Evolutionary conservation across 2,113 vertebrate genomes (phyloP).

Genomic region (Pithys albifrons): DNA sequence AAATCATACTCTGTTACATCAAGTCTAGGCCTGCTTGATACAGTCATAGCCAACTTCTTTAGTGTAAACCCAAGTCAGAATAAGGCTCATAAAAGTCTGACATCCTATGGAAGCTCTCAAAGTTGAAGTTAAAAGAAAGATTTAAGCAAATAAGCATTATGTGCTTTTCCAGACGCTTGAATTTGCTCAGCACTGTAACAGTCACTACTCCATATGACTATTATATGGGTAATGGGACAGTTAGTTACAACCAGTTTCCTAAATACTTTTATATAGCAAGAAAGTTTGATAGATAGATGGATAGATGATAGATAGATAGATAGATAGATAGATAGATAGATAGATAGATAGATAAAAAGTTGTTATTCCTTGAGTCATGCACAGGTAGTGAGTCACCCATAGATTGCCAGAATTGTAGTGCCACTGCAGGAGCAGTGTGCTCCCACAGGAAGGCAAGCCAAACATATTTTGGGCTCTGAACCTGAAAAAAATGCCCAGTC

Average conservation of each 20-base stretch:
- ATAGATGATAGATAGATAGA: too few relatives aligned
- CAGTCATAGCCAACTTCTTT: not conserved
- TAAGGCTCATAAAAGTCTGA: not conserved
- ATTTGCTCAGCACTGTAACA: not conserved
- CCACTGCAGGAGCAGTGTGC: fast-evolving
- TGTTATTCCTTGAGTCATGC: not conserved
- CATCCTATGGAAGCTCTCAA: not conserved
- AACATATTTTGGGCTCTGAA: not conserved
- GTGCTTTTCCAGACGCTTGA: not conserved
- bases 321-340: too few relatives aligned
- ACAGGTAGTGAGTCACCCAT: not conserved
- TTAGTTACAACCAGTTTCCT: not conserved
- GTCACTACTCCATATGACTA: not conserved
- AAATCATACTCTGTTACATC: not conserved
- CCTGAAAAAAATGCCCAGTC: not conserved
- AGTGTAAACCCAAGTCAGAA: not conserved
- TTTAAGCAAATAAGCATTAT: not conserved
- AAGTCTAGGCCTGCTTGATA: not conserved
- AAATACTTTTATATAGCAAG: not conserved
- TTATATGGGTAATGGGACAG: too few relatives aligned
- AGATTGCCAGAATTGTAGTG: not conserved
- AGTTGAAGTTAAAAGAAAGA: not conserved
- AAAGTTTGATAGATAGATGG: not conserved
- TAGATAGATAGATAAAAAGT: not conserved
- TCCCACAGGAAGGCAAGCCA: fast-evolving